Percentiles rank a stretch among this genome's conserved stretches.
phyloP scores from a whole-genome alignment of 35 echinoderm and acorn worm species.

The Ophioderma brevispina region DNA sequence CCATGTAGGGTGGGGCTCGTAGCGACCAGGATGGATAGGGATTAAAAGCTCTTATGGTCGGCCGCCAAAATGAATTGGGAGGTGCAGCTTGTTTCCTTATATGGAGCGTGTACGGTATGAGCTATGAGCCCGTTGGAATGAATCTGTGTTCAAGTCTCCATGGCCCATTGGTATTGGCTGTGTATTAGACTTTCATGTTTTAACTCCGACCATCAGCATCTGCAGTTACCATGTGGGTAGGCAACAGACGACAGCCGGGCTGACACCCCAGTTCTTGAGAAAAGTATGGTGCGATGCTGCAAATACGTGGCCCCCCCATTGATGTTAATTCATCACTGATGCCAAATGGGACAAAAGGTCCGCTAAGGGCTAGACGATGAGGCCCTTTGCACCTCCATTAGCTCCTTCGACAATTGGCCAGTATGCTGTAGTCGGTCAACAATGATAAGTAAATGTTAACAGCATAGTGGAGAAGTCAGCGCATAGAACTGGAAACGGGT shows the following conservation, averaged over 20 bases:
- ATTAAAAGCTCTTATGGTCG: conserved; percentile 46
- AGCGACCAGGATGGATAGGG: conserved; percentile 21
- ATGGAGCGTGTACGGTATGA: conserved; percentile 37
- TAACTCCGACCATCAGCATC: conserved; percentile 43
- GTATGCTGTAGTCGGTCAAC: background rate
- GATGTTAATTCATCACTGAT: conserved; percentile 35
- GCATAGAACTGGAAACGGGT: background rate
- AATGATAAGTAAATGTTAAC: background rate
- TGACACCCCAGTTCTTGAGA: conserved; percentile 19
- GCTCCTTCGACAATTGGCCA: conserved; percentile 24
- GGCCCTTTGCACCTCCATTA: background rate
- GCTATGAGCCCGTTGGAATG: conserved; percentile 32
- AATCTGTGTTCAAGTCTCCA: conserved; percentile 22
- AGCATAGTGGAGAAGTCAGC: conserved; percentile 26
- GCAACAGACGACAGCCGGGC: conserved; percentile 42
- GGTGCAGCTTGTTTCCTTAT: background rate
- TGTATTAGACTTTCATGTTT: conserved; percentile 33
- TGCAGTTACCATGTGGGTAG: background rate
- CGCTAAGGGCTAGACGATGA: conserved; percentile 19
- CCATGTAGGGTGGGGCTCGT: conserved; percentile 44
- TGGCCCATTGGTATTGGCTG: conserved; percentile 21
- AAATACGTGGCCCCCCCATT: conserved; percentile 32
- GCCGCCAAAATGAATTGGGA: background rate
- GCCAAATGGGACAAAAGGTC: conserved; percentile 49
- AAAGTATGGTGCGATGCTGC: background rate